Percentiles rank a stretch among this genome's conserved stretches.
Evolutionary conservation across 2,113 vertebrate genomes (phyloP).

Genomic region (Typhlomys cinereus): DNA sequence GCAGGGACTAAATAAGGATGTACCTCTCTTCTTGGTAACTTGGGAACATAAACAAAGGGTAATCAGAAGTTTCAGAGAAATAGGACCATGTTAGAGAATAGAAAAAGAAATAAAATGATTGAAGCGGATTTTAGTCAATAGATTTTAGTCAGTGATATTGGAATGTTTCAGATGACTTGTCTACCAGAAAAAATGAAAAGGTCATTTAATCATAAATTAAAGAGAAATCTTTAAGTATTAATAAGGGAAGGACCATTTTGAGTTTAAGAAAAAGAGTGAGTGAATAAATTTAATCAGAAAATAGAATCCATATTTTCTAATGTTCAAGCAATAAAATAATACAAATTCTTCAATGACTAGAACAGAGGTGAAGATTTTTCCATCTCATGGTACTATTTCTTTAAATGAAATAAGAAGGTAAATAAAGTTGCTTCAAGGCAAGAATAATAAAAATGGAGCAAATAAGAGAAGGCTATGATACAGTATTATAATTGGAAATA

Average conservation of each 20-base stretch:
- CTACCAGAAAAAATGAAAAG: background rate
- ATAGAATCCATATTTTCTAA: background rate
- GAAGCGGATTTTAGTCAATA: background rate
- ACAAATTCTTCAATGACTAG: background rate
- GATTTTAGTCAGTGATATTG: background rate
- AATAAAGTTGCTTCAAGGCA: background rate
- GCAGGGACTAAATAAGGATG: background rate
- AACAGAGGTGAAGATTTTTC: background rate
- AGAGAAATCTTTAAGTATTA: background rate
- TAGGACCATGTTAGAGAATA: background rate
- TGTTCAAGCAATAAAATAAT: background rate
- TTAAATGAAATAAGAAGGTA: background rate
- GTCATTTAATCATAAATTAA: background rate
- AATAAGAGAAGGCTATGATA: rapidly evolving
- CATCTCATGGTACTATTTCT: background rate
- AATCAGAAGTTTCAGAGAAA: background rate
- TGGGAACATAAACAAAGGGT: background rate
- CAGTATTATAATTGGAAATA: background rate
- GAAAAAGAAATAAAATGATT: background rate
- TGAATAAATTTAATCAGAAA: background rate
- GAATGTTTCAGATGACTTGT: background rate
- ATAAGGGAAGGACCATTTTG: background rate
- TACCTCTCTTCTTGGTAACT: background rate
- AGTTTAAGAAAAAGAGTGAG: background rate
- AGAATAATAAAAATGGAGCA: background rate